These are phyloP conservation scores for Eumacrocentrus americanus DNA, from an alignment of 2,888 invertebrate species.

Conservation along the genomic window DNA sequence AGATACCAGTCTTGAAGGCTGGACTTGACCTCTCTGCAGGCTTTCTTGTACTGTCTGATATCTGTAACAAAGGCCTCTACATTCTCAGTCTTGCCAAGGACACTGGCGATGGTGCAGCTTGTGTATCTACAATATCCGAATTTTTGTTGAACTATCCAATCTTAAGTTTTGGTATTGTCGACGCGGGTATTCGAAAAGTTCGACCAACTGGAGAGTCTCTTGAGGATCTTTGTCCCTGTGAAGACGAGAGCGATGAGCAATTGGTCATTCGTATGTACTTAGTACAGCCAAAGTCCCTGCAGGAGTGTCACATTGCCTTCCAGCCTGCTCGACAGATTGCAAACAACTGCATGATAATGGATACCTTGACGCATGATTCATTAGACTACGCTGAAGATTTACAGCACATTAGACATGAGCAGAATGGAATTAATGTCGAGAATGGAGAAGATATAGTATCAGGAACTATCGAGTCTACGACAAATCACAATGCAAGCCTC, in stretches of 20 bases:
- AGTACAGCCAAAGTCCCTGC: conserved; percentile 87
- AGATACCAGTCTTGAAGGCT: conserved; percentile 71
- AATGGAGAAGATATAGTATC: conserved; percentile 52
- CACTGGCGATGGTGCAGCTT: conserved; percentile 67
- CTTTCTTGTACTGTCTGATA: conserved; percentile 87
- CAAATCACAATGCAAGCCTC: conserved; percentile 62
- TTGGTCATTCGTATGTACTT: conserved; percentile 72
- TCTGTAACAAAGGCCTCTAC: conserved; percentile 82
- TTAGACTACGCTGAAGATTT: conserved; percentile 52
- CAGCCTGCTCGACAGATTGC: conserved; percentile 51
- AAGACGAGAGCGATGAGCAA: conserved; percentile 66
- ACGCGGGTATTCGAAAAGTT: conserved; percentile 67
- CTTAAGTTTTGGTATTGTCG: conserved; percentile 86
- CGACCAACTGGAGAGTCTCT: conserved; percentile 55
- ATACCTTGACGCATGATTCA: conserved; percentile 53
- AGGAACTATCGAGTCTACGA: conserved; percentile 53
- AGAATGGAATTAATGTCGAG: conserved; percentile 52
- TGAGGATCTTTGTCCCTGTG: conserved; percentile 65
- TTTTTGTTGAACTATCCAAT: conserved; percentile 87
- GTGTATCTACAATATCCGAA: conserved; percentile 80
- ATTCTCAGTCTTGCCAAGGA: conserved; percentile 76
- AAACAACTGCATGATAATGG: conserved; percentile 47
- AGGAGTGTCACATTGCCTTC: conserved; percentile 80
- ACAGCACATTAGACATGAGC: conserved; percentile 49
- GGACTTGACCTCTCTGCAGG: conserved; percentile 84